Conservation (phyloP, 2,888 invertebrate genomes). For the Podotricha telesiphe region DNA sequence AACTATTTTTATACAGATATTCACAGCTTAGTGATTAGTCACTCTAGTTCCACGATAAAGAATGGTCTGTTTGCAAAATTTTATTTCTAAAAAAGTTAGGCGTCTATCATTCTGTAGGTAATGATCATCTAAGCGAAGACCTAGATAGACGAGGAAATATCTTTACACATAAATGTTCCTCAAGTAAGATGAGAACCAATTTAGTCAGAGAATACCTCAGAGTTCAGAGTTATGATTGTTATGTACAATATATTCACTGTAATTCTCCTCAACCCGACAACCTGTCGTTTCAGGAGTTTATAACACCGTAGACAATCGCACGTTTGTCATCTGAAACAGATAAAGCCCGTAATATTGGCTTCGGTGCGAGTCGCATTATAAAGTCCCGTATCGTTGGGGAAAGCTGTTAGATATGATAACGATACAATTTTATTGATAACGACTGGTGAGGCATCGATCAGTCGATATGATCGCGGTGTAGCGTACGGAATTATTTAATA, state of each 20-base stretch:
- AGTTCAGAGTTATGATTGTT: no score
- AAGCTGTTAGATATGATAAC: slow-evolving; percentile 83
- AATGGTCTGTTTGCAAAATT: no score
- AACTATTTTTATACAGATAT: no score
- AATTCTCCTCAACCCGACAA: slow-evolving; percentile 51
- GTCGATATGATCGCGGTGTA: slow-evolving; percentile 64
- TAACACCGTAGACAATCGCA: slow-evolving; percentile 53
- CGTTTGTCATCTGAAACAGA: slow-evolving; percentile 65
- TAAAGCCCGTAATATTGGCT: slow-evolving; percentile 68
- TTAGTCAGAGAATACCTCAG: background rate
- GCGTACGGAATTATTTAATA: slow-evolving; percentile 31
- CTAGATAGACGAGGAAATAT: no score
- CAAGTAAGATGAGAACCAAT: background rate
- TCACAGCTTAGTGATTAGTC: no score
- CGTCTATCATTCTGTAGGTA: no score
- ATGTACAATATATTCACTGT: slow-evolving; percentile 34
- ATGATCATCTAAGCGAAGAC: no score
- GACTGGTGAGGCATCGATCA: slow-evolving; percentile 76
- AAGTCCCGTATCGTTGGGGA: slow-evolving; percentile 78
- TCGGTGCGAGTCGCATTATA: slow-evolving; percentile 66
- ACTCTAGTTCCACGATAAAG: no score
- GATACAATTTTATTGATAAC: slow-evolving; percentile 81
- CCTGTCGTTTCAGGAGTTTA: slow-evolving; percentile 64
- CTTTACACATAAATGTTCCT: background rate
- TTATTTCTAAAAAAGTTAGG: no score